Conservation (phyloP, 2,113 vertebrate genomes). For the Nansenia antarctica region DNA sequence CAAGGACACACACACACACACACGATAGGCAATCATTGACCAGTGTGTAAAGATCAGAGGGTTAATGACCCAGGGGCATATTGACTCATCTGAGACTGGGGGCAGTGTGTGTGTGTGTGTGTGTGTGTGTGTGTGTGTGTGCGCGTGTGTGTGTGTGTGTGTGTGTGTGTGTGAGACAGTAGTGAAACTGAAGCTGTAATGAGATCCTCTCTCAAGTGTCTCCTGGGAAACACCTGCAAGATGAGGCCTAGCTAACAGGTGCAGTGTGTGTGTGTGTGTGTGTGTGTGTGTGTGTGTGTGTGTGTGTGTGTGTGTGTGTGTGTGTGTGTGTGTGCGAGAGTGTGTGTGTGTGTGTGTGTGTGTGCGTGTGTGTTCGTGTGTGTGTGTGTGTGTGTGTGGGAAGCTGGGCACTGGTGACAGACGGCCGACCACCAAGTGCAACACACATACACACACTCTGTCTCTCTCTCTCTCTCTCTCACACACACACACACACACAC, state of each 20-base stretch:
- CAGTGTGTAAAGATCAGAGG: conserved; percentile 36
- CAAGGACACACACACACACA: background rate
- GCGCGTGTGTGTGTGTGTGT: conserved; percentile 6
- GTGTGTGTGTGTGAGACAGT: background rate
- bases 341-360: background rate
- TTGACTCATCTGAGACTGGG: conserved; percentile 40
- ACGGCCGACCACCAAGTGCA: conserved; percentile 4
- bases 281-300: background rate
- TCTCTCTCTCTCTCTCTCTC: no score
- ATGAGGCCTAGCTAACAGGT: conserved; percentile 35
- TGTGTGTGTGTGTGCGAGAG: no score
- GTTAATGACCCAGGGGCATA: conserved; percentile 46
- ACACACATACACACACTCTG: conserved; percentile 8
- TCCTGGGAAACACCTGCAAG: conserved; percentile 24
- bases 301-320: background rate
- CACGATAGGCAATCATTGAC: conserved; percentile 52
- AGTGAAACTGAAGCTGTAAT: conserved; percentile 28
- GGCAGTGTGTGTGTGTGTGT: no score
- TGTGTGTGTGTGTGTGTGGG: background rate
- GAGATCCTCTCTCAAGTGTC: background rate
- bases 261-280: background rate
- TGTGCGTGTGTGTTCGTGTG: background rate
- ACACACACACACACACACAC: background rate
- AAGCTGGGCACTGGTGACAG: conserved; percentile 1
- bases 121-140: no score